These are phyloP conservation scores for Isotomurus palustris DNA, from an alignment of 2,888 invertebrate species.

Conservation along the genomic window DNA sequence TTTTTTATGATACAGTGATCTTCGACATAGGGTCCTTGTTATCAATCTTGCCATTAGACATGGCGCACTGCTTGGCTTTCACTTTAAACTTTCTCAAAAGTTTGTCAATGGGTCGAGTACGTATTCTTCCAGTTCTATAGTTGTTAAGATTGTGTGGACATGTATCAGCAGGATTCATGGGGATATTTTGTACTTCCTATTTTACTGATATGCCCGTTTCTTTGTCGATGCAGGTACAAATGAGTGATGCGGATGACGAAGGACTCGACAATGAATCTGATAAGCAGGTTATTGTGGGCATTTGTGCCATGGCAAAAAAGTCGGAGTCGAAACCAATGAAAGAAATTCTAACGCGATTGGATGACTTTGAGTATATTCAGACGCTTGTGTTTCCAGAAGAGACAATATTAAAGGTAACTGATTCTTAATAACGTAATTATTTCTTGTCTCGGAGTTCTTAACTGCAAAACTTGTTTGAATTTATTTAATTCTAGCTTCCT, in stretches of 20 bases:
- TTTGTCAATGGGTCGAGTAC: slow-evolving; percentile 7
- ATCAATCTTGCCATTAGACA: slow-evolving; percentile 2
- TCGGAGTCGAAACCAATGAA: slow-evolving; percentile 99
- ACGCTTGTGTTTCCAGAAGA: slow-evolving; percentile 93
- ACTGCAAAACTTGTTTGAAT: not conserved
- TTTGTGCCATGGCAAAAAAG: slow-evolving; percentile 99
- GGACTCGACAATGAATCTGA: slow-evolving; percentile 53
- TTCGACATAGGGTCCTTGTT: not conserved
- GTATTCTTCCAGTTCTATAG: not conserved
- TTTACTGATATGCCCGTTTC: too few species aligned
- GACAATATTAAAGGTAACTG: slow-evolving; percentile 86
- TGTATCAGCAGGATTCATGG: too few species aligned
- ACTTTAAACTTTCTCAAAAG: slow-evolving; percentile 23
- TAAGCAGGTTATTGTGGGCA: slow-evolving; percentile 92
- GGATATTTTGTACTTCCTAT: too few species aligned
- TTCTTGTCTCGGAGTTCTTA: not conserved
- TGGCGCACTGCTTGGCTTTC: slow-evolving; percentile 26
- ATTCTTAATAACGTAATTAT: slow-evolving; percentile 27
- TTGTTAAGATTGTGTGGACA: not conserved
- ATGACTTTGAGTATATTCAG: slow-evolving; percentile 94
- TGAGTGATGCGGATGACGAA: slow-evolving; percentile 35
- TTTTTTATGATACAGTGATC: too few species aligned
- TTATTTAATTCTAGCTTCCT: slow-evolving; percentile 62
- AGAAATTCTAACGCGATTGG: slow-evolving; percentile 90
- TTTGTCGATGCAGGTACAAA: slow-evolving; percentile 31